Base-by-base conservation (phyloP, 2,797 vertebrate species). In the Menidia menidia region DNA sequence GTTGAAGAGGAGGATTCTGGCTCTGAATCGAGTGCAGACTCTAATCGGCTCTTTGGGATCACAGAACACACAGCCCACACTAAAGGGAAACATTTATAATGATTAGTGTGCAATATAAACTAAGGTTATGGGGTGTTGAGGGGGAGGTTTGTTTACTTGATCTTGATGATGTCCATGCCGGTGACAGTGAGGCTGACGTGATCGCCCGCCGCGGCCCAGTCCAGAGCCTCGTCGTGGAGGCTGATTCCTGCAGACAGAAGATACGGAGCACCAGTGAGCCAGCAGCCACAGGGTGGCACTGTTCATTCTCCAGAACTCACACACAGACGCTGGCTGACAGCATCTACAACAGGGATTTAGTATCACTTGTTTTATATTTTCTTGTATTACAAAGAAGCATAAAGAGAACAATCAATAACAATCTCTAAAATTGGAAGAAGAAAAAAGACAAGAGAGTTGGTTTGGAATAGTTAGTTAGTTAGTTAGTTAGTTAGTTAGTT, bases 121-220 rank as follows among this genome's bases (percentile, higher is more conserved):
- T 15, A 0, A 42, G 59, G 7, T 7, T 7, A 39, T 7, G 2
- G 4, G 6, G 54, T 30, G 1, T 25, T 25, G 25, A 25, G 25
- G 25, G 25, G 25, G 25, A 25, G 25, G 0, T 63, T 96, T 92
- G 0, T 60, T 96, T 92, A 99, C 98, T 98, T 98, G 90, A 99
- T 98, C 94, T 98, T 99, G 92, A 99, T 99, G 93, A 99, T 99
- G 95, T 99, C 98, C 95, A 99, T 97, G 84, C 98, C 98, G 52
- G 97, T 99, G 91, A 99, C 94, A 0, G 96, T 98, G 82, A 99
- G 95, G 93, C 94, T 98, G 90, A 99, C 92, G 3, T 99, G 97
- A 91, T 99, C 98, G 77, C 98, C 98, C 9, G 98, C 98, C 55
- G 96, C 97, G 16, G 97, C 97, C 98, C 98, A 99, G 86, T 99